phyloP scores from a whole-genome alignment of 2,113 vertebrate species.

The Psittacula cyanocephala region DNA sequence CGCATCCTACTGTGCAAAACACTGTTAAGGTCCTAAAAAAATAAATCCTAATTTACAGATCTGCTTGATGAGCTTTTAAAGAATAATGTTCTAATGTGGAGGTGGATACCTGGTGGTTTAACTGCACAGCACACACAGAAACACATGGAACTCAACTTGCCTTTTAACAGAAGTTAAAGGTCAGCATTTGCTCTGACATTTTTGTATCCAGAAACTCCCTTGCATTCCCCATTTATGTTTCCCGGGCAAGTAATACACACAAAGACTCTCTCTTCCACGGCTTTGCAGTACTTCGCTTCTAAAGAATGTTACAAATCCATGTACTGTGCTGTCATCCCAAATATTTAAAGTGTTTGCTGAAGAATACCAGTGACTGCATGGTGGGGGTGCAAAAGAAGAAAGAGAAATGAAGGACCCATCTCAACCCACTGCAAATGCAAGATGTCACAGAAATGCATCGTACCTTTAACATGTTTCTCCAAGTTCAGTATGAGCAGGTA shows the following conservation, averaged over 20 bases:
- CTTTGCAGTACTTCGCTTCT: not conserved
- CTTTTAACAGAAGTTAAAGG: slow-evolving; percentile 7
- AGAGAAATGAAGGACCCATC: not conserved
- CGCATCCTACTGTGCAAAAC: not conserved
- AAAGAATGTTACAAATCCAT: slow-evolving; percentile 1
- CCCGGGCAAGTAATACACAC: not conserved
- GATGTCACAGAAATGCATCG: not conserved
- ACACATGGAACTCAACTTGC: not conserved
- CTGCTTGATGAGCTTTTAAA: not conserved
- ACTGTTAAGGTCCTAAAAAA: not conserved
- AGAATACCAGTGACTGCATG: not conserved
- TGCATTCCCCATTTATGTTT: not conserved
- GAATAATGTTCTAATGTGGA: not conserved
- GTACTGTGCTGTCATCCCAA: not conserved
- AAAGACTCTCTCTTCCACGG: not conserved
- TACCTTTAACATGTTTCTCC: not conserved
- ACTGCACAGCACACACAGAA: not conserved
- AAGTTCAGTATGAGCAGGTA: not conserved
- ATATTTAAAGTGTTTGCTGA: slow-evolving; percentile 1
- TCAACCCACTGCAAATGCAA: not conserved
- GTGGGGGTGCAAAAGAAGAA: not conserved
- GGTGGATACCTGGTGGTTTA: not conserved
- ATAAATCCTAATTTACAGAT: not conserved
- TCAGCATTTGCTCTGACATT: not conserved
- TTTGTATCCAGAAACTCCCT: not conserved